Percentiles rank a stretch among this genome's conserved stretches.
Evolutionary conservation across 2,113 vertebrate species (phyloP).

Genomic region (Menidia beryllina): DNA sequence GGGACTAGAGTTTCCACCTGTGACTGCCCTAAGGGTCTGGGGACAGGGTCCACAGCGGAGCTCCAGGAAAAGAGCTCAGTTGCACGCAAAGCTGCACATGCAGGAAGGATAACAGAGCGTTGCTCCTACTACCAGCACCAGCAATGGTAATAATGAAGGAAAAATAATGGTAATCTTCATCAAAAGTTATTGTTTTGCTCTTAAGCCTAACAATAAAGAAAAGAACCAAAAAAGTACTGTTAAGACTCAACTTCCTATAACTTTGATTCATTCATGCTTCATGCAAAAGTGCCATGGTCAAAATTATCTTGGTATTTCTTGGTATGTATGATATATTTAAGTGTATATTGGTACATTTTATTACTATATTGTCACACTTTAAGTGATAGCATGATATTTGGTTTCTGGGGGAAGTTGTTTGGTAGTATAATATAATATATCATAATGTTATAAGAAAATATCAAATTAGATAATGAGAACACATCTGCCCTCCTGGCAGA

Average conservation of each 20-base stretch:
- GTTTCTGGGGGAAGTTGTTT: neutral
- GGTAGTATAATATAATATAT: too few relatives aligned
- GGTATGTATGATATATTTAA: neutral
- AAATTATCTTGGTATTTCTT: neutral
- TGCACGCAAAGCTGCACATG: constrained; percentile 19
- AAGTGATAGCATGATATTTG: neutral
- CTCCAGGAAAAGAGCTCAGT: constrained; percentile 18
- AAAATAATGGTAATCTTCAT: too few relatives aligned
- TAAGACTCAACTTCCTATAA: neutral
- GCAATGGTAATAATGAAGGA: too few relatives aligned
- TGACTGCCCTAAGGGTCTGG: constrained; percentile 47
- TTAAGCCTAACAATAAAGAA: too few relatives aligned
- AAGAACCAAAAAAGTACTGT: neutral
- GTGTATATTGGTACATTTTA: neutral
- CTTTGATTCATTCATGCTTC: neutral
- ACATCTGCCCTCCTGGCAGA: fast-evolving
- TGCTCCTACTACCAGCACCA: neutral
- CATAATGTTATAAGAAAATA: too few relatives aligned
- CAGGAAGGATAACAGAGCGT: neutral
- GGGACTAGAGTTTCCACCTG: constrained; percentile 71
- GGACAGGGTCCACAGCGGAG: constrained; percentile 33
- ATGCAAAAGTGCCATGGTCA: neutral
- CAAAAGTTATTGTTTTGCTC: neutral
- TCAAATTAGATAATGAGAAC: too few relatives aligned
- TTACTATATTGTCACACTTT: neutral